phyloP scores from a whole-genome alignment of 2,113 vertebrate species.

The Danionella cerebrum region DNA sequence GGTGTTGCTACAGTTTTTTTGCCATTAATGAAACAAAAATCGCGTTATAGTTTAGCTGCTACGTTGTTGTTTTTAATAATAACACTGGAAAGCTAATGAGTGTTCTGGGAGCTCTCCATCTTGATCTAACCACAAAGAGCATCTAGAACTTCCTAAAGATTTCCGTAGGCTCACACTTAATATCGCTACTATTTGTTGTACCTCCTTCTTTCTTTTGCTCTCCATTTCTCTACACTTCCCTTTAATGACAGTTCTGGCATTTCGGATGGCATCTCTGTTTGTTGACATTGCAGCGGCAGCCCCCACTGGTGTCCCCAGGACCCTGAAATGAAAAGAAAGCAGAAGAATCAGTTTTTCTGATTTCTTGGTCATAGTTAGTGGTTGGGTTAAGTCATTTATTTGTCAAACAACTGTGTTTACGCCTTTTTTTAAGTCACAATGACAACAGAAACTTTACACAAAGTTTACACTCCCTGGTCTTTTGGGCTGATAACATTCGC shows the following conservation, averaged over 20 bases:
- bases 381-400: not conserved
- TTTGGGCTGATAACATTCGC: too few species aligned
- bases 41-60: too few species aligned
- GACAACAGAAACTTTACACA: too few species aligned
- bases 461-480: too few species aligned
- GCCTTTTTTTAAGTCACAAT: not conserved
- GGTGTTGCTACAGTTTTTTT: too few species aligned
- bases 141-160: too few species aligned
- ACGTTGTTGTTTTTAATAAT: too few species aligned
- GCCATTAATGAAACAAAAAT: too few species aligned
- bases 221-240: not conserved
- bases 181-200: not conserved
- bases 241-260: slow-evolving; percentile 81
- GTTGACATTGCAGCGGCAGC: slow-evolving; percentile 75
- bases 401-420: not conserved
- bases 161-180: too few species aligned
- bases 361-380: not conserved
- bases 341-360: not conserved
- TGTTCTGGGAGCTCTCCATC: too few species aligned
- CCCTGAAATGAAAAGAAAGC: slow-evolving; percentile 55
- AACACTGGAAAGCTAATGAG: too few species aligned
- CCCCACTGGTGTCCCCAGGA: slow-evolving; percentile 75
- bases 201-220: not conserved
- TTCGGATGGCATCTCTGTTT: slow-evolving; percentile 73
- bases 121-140: too few species aligned